These are phyloP conservation scores for Cetonia aurata DNA, from an alignment of 2,888 invertebrate genomes.

Conservation along the genomic window DNA sequence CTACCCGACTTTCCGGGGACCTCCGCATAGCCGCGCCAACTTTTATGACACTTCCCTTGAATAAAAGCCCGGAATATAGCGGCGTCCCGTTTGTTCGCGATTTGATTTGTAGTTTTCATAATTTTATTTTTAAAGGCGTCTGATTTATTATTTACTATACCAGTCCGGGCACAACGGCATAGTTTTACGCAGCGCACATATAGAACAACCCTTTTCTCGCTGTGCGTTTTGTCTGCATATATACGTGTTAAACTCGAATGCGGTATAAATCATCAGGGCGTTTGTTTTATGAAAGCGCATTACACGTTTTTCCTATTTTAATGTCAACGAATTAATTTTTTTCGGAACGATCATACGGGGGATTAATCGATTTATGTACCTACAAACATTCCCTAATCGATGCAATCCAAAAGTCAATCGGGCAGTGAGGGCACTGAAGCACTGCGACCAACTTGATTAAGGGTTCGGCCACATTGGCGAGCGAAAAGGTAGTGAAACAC, in stretches of 20 bases:
- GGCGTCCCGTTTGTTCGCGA: conserved; percentile 43
- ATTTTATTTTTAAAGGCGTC: conserved; percentile 40
- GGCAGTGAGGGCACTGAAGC: too few relatives aligned
- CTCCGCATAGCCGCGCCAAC: conserved; percentile 47
- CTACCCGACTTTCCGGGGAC: conserved; percentile 51
- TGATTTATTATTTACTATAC: conserved; percentile 47
- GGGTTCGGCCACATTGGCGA: too few relatives aligned
- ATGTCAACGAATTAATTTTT: conserved; percentile 28
- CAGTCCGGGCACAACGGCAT: conserved; percentile 19
- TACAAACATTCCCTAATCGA: too few relatives aligned
- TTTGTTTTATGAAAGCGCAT: conserved; percentile 36
- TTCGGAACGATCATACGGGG: not conserved
- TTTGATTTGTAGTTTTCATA: conserved; percentile 49
- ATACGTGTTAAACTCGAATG: conserved; percentile 15
- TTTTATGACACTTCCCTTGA: conserved; percentile 62
- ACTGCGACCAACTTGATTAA: too few relatives aligned
- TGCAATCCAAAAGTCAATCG: too few relatives aligned
- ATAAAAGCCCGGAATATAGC: conserved; percentile 39
- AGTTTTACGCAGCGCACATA: conserved; percentile 37
- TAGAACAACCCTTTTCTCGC: conserved; percentile 15
- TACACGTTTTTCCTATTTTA: conserved; percentile 36
- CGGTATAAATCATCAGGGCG: conserved; percentile 25
- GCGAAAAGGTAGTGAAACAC: too few relatives aligned
- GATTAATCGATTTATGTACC: too few relatives aligned
- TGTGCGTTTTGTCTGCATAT: conserved; percentile 4